phyloP scores from a whole-genome alignment of 2,113 vertebrate species.

The Oryctolagus cuniculus region mOryCun1.1 NC_091434.1:23528001-23528500 shows the following conservation, averaged over 20 bases:
- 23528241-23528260: not conserved
- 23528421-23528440: not conserved
- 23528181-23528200: not conserved
- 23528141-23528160: not conserved
- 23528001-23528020: conserved; percentile 42
- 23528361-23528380: not conserved
- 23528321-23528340: not conserved
- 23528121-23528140: not conserved
- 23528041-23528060: not conserved
- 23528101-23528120: conserved; percentile 9
- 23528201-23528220: not conserved
- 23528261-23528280: not conserved
- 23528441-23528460: not conserved
- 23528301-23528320: not conserved
- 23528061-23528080: not conserved
- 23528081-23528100: not conserved
- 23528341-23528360: not conserved
- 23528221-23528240: not conserved
- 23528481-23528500: too few relatives aligned
- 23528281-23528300: not conserved
- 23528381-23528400: not conserved
- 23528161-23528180: not conserved
- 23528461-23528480: too few relatives aligned
- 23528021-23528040: not conserved
- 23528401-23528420: not conserved